Conservation (phyloP, 2,113 vertebrate species). For the Hepsetus odoe region DNA sequence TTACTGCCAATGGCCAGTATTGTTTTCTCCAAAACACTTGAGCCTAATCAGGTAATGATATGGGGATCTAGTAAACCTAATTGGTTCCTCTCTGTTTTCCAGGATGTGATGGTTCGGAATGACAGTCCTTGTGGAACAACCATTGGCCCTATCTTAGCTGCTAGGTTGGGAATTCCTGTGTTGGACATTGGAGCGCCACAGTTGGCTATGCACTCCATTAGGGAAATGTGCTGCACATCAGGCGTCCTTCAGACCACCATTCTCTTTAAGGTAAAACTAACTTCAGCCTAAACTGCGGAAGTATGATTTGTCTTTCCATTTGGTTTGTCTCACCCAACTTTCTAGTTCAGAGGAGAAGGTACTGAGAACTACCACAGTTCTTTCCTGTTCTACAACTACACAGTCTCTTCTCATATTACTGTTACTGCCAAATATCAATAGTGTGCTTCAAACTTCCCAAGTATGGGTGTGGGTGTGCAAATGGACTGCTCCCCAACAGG, state of each 20-base stretch:
- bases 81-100: neutral
- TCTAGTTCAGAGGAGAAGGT: too few relatives aligned
- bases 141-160: conserved; percentile 92
- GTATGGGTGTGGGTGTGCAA: too few relatives aligned
- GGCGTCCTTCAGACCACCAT: conserved; percentile 88
- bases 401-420: too few relatives aligned
- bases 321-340: neutral
- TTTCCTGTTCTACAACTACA: too few relatives aligned
- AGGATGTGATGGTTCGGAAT: conserved; percentile 97
- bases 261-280: conserved; percentile 90
- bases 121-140: conserved; percentile 90
- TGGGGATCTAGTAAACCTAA: neutral
- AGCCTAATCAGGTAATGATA: too few relatives aligned
- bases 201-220: conserved; percentile 97
- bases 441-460: too few relatives aligned
- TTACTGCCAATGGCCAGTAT: neutral
- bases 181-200: conserved; percentile 90
- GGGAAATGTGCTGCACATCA: conserved; percentile 95
- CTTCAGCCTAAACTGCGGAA: neutral
- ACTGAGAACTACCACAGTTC: too few relatives aligned
- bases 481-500: too few relatives aligned
- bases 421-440: too few relatives aligned
- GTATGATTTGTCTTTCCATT: neutral
- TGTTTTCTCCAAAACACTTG: neutral
- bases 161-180: conserved; percentile 88